A percentile compares a stretch with the other conserved stretches of the same genome.
phyloP scores from a whole-genome alignment of 2,797 vertebrate species.

The Rhincodon typus region DNA sequence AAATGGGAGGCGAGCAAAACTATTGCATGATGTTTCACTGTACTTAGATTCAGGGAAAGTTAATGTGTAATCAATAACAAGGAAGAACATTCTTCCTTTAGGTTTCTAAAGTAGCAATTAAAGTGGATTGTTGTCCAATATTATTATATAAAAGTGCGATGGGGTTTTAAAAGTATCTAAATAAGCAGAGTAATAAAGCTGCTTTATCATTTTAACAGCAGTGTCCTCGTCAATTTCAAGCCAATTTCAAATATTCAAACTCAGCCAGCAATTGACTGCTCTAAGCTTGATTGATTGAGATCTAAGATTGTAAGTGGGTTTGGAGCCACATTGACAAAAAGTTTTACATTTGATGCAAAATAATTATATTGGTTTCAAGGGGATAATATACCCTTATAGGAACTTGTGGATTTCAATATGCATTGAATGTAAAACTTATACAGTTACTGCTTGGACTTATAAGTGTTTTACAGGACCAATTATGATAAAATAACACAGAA shows the following conservation, averaged over 20 bases:
- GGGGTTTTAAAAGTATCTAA: background rate
- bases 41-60: background rate
- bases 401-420: background rate
- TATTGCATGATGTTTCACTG: background rate
- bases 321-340: background rate
- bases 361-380: background rate
- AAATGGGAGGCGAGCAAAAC: no score
- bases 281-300: background rate
- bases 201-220: background rate
- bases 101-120: conserved; percentile 30
- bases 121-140: background rate
- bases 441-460: background rate
- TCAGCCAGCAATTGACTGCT: background rate
- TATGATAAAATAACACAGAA: background rate
- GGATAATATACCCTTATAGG: background rate
- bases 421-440: background rate
- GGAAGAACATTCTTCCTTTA: conserved; percentile 25
- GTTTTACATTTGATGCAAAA: background rate
- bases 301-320: background rate
- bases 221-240: background rate
- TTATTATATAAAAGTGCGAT: background rate
- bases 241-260: conserved; percentile 24
- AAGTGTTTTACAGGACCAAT: background rate
- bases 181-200: background rate
- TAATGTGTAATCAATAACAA: conserved; percentile 1